Conservation (phyloP, 2,888 invertebrate species). For the Drosophila prolongata region DNA sequence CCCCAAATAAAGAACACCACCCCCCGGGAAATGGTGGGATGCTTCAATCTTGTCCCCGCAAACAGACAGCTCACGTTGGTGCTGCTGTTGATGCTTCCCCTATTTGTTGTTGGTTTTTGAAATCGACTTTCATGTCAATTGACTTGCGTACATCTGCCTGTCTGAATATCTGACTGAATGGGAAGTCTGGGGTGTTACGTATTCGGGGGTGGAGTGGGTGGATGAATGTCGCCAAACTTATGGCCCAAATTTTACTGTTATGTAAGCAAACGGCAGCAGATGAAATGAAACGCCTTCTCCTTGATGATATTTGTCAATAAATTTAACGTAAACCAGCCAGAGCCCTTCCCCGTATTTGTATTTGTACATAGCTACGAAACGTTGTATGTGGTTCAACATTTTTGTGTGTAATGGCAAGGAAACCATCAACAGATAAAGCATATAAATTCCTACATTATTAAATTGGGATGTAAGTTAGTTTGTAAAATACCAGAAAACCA, state of each 20-base stretch:
- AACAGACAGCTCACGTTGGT: slow-evolving; percentile 42
- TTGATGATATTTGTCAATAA: slow-evolving; percentile 79
- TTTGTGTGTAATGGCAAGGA: slow-evolving; percentile 32
- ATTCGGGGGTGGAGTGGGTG: slow-evolving; percentile 2
- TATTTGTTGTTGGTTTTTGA: slow-evolving; percentile 69
- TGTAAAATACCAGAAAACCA: not conserved
- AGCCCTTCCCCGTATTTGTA: slow-evolving; percentile 11
- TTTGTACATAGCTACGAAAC: not conserved
- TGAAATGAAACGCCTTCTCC: slow-evolving; percentile 76
- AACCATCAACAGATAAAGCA: slow-evolving; percentile 21
- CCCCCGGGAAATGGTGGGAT: slow-evolving; percentile 21
- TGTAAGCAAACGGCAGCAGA: slow-evolving; percentile 67
- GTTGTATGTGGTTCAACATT: slow-evolving; percentile 31
- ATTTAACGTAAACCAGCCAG: slow-evolving; percentile 67
- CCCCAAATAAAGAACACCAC: slow-evolving; percentile 33
- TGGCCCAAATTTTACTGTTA: slow-evolving; percentile 73
- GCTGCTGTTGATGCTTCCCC: slow-evolving; percentile 58
- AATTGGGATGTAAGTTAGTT: slow-evolving; percentile 1
- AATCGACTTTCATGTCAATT: slow-evolving; percentile 79
- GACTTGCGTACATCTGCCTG: slow-evolving; percentile 69
- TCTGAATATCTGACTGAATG: slow-evolving; percentile 35
- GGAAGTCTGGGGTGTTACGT: not conserved
- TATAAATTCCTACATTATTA: slow-evolving; percentile 18
- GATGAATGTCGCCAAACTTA: slow-evolving; percentile 60
- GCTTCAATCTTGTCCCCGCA: slow-evolving; percentile 49